Evolutionary conservation across 2,888 invertebrate species (phyloP), one percentile per base, ranked within the genome.

Genomic region (Gymnosoma rotundatum): DNA sequence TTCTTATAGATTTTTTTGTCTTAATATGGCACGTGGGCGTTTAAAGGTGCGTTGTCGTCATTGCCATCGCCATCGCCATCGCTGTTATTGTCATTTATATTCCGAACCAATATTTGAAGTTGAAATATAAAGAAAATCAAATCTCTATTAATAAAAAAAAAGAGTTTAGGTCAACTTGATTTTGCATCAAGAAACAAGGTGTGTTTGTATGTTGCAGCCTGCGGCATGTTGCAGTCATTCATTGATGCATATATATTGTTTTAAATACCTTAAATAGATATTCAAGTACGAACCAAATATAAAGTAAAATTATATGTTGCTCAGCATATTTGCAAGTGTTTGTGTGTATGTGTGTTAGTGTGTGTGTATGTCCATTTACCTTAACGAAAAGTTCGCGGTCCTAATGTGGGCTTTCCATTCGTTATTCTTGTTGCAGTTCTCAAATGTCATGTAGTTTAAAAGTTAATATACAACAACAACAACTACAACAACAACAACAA

Each of bases 41-140:
- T 86, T 84, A 73, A 74, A 84, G 84, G 84, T 84, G 84, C 84
- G 85, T 85, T 74, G 74, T 67, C 75, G 70, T 78, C 66, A 45
- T 69, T 66, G 70, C 14, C 74, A 66, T 56, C 25, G 79, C 4
- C 25, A 50, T 66, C 73, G 73, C 20, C 64, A 75, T 61, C 21
- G 74, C 38, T 54, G 50, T 58, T 72, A 38, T 60, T 81, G 81
- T 78, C 64, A 72, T 80, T 69, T 45, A 45, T 60, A 38, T 52
- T 50, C 61, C 61, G 61, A 61, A 50, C 61, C 36, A 73, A 61
- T 48, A 21, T 63, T 63, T 20, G 8, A 38, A 56, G 61, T 38
- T 69, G 42, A 54, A 18, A 52, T 4, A 21, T 8, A 52, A 54
- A 63, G 50, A 69, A 54, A 20, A 69, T 58, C 66, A 58, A 61